Base-by-base conservation (phyloP, 2,888 invertebrate species). In the Xestobium rufovillosum region DNA sequence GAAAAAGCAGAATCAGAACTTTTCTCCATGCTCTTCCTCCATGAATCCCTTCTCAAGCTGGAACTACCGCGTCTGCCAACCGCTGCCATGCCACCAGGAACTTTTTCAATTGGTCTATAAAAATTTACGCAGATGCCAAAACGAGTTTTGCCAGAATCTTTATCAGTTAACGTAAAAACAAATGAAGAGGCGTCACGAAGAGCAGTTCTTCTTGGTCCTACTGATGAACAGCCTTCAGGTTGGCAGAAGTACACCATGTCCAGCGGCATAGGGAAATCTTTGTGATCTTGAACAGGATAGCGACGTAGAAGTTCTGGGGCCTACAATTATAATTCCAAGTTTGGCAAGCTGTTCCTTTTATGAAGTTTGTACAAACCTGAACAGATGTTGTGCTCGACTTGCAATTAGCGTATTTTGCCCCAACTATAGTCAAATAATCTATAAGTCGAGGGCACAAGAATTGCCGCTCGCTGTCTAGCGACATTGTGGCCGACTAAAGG, bases 171-270 rank as follows among this genome's bases (percentile, higher is more conserved):
- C 4, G 92, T 92, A 65, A 97, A 98, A 10, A 97, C 95, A 67
- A 98, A 98, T 10, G 96, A 95, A 15, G 89, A 87, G 34, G 92
- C 87, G 65, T 98, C 96, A 41, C 94, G 73, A 31, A 83, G 70
- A 23, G 82, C 80, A 12, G 86, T 82, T 44, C 87, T 78, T 52
- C 89, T 80, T 4, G 91, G 91, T 9, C 92, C 91, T 43, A 91
- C 86, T 43, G 83, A 87, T 45, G 84, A 84, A 65, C 97, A 98
- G 36, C 98, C 98, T 68, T 99, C 98, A 2, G 98, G 98, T 66
- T 99, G 98, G 61, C 98, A 98, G 70, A 98, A 98, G 68, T 94
- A 97, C 14, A 97, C 95, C 80, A 98, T 96, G 66, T 99, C 98
- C 59, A 92, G 73, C 1, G 98, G 96, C 55, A 99, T 72, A 0